Conservation (phyloP, 2,113 vertebrate species). For the Pelodiscus sinensis region DNA sequence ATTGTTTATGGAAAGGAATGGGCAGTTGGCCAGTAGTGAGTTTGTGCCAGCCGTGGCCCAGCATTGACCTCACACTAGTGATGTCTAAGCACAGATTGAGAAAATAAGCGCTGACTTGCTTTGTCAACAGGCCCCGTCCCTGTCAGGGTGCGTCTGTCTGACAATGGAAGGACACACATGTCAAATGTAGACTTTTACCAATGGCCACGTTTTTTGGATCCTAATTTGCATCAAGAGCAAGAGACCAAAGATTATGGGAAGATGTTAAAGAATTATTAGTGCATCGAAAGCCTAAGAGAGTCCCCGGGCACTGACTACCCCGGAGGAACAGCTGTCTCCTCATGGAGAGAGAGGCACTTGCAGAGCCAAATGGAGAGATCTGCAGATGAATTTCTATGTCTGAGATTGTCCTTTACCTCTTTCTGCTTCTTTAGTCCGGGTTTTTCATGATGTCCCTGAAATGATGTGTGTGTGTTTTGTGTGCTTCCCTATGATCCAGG, state of each 20-base stretch:
- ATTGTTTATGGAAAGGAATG: background rate
- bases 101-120: background rate
- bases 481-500: conserved; percentile 19
- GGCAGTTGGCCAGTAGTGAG: background rate
- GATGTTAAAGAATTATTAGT: background rate
- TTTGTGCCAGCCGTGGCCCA: background rate
- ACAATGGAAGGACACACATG: accelerated
- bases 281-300: background rate
- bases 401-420: background rate
- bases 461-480: background rate
- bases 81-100: background rate
- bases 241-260: background rate
- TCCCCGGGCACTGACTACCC: no score
- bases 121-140: background rate
- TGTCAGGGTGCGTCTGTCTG: background rate
- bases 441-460: conserved; percentile 26
- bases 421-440: background rate
- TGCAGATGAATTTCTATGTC: background rate
- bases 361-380: background rate
- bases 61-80: background rate
- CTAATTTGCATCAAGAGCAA: background rate
- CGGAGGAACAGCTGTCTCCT: background rate
- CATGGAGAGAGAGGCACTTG: background rate
- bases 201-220: accelerated
- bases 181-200: accelerated